A percentile compares a stretch with the other conserved stretches of the same genome.
Evolutionary conservation across 2,113 vertebrate species (phyloP).

Genomic region (Carettochelys insculpta): DNA sequence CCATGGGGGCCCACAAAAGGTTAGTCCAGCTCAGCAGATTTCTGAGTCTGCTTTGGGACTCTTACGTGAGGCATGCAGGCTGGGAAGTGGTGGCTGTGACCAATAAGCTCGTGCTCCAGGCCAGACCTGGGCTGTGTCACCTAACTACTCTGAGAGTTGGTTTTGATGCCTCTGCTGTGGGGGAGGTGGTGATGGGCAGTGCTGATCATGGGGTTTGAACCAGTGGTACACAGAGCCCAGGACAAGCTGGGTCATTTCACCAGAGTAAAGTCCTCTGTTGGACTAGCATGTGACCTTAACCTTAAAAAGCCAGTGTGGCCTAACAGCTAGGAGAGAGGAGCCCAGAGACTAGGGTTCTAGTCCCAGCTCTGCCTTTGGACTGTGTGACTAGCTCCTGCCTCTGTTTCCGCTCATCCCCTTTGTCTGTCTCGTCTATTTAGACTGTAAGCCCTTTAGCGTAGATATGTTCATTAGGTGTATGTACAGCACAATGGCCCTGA

Average conservation of each 20-base stretch:
- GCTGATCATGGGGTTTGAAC: background rate
- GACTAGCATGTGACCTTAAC: background rate
- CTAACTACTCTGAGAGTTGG: background rate
- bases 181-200: accelerated
- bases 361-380: background rate
- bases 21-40: background rate
- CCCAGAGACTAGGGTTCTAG: background rate
- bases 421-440: background rate
- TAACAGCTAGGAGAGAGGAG: background rate
- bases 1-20: background rate
- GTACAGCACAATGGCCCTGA: no score
- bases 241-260: background rate
- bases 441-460: no score
- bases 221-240: background rate
- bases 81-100: accelerated
- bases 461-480: accelerated
- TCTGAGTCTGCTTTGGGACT: accelerated
- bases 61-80: no score
- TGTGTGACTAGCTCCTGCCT: background rate
- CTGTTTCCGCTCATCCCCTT: accelerated
- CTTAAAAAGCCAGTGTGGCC: background rate
- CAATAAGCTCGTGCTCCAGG: background rate
- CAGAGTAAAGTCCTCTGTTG: background rate
- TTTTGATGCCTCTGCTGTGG: background rate
- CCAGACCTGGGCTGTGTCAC: background rate